These are phyloP conservation scores for Saccopteryx bilineata DNA, from an alignment of 2,113 vertebrate species.

Conservation along the genomic window DNA sequence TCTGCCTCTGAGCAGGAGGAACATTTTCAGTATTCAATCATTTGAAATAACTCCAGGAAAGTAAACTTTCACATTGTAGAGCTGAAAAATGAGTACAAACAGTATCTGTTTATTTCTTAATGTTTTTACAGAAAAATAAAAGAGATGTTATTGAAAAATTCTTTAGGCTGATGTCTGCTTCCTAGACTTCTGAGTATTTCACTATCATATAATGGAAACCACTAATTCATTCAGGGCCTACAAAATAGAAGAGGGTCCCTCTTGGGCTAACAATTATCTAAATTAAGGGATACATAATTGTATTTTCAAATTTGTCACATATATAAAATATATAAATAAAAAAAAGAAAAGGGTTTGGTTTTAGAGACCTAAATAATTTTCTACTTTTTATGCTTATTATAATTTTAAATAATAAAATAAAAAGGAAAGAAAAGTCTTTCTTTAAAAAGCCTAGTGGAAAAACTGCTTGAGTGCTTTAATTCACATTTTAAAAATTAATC, in stretches of 20 bases:
- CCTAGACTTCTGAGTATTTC: background rate
- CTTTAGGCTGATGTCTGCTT: background rate
- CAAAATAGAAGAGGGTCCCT: background rate
- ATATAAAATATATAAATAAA: background rate
- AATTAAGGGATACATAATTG: background rate
- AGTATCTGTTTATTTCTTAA: background rate
- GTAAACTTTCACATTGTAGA: background rate
- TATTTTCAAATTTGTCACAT: conserved; percentile 15
- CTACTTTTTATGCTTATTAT: conserved; percentile 57
- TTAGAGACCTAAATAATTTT: conserved; percentile 11
- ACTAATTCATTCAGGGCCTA: background rate
- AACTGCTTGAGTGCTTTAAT: conserved; percentile 70
- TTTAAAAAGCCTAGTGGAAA: conserved; percentile 67
- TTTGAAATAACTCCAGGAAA: background rate
- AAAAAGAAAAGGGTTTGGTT: background rate
- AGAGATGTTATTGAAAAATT: background rate
- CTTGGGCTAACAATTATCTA: background rate
- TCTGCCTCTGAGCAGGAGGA: background rate
- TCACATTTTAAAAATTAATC: conserved; percentile 78
- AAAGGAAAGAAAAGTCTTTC: conserved; percentile 62
- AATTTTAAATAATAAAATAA: conserved; percentile 32
- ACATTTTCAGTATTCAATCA: background rate
- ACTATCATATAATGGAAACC: background rate
- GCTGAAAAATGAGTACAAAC: background rate
- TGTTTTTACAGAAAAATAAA: conserved; percentile 56